These are phyloP conservation scores for Sialis lutaria DNA, from an alignment of 2,888 invertebrate species.

Conservation along the genomic window DNA sequence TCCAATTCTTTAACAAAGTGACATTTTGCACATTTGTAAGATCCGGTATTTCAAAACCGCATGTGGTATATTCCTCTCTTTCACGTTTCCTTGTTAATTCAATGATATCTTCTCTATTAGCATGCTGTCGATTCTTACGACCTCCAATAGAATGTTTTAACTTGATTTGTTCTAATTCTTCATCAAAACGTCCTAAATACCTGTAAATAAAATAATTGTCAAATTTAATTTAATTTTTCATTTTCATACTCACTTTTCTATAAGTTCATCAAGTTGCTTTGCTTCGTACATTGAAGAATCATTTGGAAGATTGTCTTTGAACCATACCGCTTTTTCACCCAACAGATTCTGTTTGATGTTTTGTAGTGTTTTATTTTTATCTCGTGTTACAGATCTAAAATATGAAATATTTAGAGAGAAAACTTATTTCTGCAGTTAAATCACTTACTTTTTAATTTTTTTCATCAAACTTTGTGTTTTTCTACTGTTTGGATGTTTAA, in stretches of 20 bases:
- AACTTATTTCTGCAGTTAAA: slow-evolving; percentile 4
- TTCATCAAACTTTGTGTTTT: slow-evolving; percentile 58
- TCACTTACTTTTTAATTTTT: slow-evolving; percentile 41
- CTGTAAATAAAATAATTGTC: slow-evolving; percentile 15
- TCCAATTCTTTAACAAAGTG: slow-evolving; percentile 41
- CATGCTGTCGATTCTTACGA: slow-evolving; percentile 60
- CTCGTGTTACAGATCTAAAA: slow-evolving; percentile 32
- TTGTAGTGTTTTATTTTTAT: slow-evolving; percentile 42
- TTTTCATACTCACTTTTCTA: slow-evolving; percentile 30
- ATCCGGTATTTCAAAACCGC: slow-evolving; percentile 67
- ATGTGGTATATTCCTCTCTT: slow-evolving; percentile 51
- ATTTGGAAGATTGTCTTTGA: slow-evolving; percentile 40
- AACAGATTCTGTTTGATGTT: slow-evolving; percentile 54
- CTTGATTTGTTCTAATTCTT: slow-evolving; percentile 60
- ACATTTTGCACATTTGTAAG: slow-evolving; percentile 41
- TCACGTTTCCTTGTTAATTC: slow-evolving; percentile 60
- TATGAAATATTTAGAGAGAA: slow-evolving; percentile 6
- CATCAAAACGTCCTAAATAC: slow-evolving; percentile 49
- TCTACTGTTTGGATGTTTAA: slow-evolving; percentile 73
- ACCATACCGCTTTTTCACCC: slow-evolving; percentile 67
- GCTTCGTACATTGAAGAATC: slow-evolving; percentile 27
- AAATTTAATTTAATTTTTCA: slow-evolving; percentile 12
- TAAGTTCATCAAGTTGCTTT: slow-evolving; percentile 37
- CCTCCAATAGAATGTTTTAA: slow-evolving; percentile 63
- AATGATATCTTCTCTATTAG: slow-evolving; percentile 61